These are phyloP conservation scores for Rousettus leschenaultii DNA, from an alignment of 2,113 vertebrate genomes.

Conservation along the genomic window DNA sequence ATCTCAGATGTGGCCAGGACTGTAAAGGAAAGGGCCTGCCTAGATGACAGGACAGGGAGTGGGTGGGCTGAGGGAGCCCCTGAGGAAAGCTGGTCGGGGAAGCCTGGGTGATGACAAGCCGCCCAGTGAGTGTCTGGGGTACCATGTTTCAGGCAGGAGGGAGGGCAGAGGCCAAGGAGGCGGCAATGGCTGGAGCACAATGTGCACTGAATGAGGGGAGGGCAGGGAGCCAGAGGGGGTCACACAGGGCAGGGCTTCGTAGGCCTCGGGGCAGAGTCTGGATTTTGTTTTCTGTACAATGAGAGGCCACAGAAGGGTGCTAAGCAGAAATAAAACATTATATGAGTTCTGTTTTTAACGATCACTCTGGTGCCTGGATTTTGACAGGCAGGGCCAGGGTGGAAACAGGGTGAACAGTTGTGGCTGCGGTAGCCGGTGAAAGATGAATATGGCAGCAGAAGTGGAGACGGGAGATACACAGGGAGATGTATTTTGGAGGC, in stretches of 20 bases:
- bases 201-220: fast-evolving
- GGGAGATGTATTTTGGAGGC: background rate
- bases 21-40: background rate
- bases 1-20: background rate
- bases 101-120: background rate
- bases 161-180: background rate
- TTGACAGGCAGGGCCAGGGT: background rate
- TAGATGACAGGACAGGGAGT: background rate
- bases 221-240: background rate
- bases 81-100: background rate
- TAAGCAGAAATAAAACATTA: background rate
- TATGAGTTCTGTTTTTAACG: background rate
- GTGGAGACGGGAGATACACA: background rate
- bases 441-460: background rate
- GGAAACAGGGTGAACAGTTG: background rate
- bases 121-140: background rate
- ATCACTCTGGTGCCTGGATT: background rate
- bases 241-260: background rate
- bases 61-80: background rate
- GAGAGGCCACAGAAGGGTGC: background rate
- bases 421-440: background rate
- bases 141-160: background rate
- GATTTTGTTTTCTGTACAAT: background rate
- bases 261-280: background rate
- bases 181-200: background rate